Evolutionary conservation across 2,888 invertebrate species (phyloP), one percentile per base, ranked within the genome.

Genomic region (Hypercompe scribonia): DNA sequence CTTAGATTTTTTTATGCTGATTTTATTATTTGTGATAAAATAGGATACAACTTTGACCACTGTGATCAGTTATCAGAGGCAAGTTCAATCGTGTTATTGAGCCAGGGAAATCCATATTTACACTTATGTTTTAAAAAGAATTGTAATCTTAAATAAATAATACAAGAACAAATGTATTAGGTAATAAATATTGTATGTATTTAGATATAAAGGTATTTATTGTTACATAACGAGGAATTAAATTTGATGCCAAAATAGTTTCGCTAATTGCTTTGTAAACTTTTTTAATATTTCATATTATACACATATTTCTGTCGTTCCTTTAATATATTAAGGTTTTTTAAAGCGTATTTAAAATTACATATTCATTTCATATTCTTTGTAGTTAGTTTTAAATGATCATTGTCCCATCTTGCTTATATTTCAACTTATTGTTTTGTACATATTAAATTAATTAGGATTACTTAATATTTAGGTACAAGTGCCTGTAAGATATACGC

Each of bases 241-340:
- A 77, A 85, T 82, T 89, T 89, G 91, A 93, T 91, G 91, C 92
- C 92, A 92, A 92, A 92, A 91, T 91, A 88, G 85, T 78, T 86
- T 83, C 78, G 81, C 79, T 84, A 83, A 81, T 80, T 73, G 76
- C 79, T 82, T 77, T 78, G 54, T 79, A 75, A 82, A 79, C 76
- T 66, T 69, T n/a, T 69, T 75, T 71, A 68, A 70, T 78, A 80
- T 63, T 31, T 61, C 28, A 61, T 61, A 61, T 61, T 61, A 31
- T 31, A 61, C 7, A 5, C 31, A 31, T 64, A 79, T 68, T 75
- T 63, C 31, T 75, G 76, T 78, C 76, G 81, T 82, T 84, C 79
- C 83, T 84, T 77, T 69, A 58, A 74, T 75, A 71, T 77, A 77
- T 71, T 78, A 76, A 70, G 76, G 61, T 67, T 73, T 70, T n/a